These are phyloP conservation scores for Sinocyclocheilus maitianheensis DNA, from an alignment of 2,113 vertebrate genomes.

Conservation along the genomic window DNA sequence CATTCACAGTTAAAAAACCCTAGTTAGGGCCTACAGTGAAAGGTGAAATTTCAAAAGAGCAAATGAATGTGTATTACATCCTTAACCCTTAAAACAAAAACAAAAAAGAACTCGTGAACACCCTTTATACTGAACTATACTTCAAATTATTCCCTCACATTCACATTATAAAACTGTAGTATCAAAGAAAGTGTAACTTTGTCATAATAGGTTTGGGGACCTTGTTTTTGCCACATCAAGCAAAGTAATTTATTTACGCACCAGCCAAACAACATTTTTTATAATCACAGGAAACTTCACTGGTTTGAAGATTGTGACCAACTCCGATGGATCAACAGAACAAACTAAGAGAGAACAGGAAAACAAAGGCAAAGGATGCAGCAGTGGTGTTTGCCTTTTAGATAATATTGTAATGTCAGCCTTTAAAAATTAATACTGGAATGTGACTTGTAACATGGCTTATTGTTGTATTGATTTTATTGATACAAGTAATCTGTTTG, in stretches of 20 bases:
- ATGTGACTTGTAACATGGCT: not conserved
- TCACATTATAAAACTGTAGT: slow-evolving; percentile 10
- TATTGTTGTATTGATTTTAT: not conserved
- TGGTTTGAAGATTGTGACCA: not conserved
- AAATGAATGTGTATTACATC: not conserved
- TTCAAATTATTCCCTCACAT: not conserved
- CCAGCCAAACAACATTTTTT: not conserved
- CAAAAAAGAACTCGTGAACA: not conserved
- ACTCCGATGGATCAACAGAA: no score
- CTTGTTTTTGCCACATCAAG: not conserved
- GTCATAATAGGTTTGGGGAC: not conserved
- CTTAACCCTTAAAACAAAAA: slow-evolving; percentile 3
- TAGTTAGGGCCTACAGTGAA: not conserved
- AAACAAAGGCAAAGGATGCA: not conserved
- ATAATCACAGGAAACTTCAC: not conserved
- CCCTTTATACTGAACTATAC: not conserved
- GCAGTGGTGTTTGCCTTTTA: not conserved
- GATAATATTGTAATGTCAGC: not conserved
- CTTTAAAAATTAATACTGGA: not conserved
- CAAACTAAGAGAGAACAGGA: not conserved
- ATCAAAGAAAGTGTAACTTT: not conserved
- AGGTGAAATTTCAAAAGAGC: slow-evolving; percentile 32
- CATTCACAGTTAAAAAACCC: slow-evolving; percentile 49
- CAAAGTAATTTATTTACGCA: not conserved
- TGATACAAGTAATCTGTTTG: not conserved